Percentiles rank a stretch among this genome's conserved stretches.
These are phyloP conservation scores for Anser cygnoides DNA, from an alignment of 2,113 vertebrate genomes.

Conservation along the genomic window DNA sequence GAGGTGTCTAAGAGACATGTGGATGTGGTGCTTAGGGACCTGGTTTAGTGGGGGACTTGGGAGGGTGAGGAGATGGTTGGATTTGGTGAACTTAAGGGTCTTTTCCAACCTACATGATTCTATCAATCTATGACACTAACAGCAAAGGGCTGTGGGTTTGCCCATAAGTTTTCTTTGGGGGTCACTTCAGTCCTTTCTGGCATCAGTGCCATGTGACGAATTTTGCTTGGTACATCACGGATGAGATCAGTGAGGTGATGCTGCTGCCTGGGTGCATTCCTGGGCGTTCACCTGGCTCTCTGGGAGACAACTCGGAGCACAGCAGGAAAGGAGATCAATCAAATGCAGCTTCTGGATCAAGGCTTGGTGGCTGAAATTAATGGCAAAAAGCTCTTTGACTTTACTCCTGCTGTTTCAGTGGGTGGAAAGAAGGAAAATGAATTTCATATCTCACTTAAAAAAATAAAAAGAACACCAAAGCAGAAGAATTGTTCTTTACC, in stretches of 20 bases:
- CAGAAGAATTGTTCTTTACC: neutral
- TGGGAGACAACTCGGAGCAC: neutral
- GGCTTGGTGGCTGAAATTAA: neutral
- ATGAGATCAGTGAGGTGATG: neutral
- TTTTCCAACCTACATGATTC: no score
- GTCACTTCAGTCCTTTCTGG: neutral
- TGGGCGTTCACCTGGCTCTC: neutral
- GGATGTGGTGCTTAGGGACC: no score
- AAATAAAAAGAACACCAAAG: neutral
- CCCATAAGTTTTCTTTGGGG: neutral
- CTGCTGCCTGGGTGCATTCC: neutral
- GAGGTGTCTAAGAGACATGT: no score
- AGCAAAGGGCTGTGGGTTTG: neutral
- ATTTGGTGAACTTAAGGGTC: no score
- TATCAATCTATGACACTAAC: no score
- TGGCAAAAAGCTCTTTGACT: neutral
- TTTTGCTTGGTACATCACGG: neutral
- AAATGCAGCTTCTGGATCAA: neutral
- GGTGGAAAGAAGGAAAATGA: neutral
- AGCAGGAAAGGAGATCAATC: neutral
- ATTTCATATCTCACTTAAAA: neutral
- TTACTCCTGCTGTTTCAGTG: neutral
- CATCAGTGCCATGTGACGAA: accelerated
- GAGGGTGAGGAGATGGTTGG: no score
- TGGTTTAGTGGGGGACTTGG: no score